Percentiles rank a stretch among this genome's conserved stretches.
phyloP scores from a whole-genome alignment of 1,140 invertebrate genomes.

The Drosophila leontia region DNA sequence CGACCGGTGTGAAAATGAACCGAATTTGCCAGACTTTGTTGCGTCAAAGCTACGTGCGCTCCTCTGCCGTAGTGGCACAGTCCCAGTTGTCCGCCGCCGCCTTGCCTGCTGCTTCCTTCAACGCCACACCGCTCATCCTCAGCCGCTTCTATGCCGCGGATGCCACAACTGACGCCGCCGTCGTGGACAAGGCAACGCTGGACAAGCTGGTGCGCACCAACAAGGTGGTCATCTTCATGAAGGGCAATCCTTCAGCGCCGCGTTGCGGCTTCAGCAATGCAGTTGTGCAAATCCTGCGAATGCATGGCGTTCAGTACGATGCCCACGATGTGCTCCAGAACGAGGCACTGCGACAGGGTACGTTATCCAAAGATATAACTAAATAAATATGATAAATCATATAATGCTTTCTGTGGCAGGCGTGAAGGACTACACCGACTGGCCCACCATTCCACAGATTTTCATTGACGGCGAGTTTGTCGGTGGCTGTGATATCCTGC shows the following conservation, averaged over 20 bases:
- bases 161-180: conserved; percentile 50
- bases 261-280: conserved; percentile 99
- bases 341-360: conserved; percentile 95
- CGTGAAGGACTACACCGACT: conserved; percentile 97
- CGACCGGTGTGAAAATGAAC: conserved; percentile 56
- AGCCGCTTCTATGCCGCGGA: conserved; percentile 30
- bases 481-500: conserved; percentile 97
- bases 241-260: conserved; percentile 96
- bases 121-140: background rate
- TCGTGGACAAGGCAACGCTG: conserved; percentile 85
- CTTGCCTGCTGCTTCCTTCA: background rate
- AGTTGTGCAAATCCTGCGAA: conserved; percentile 96
- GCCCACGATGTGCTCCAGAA: conserved; percentile 95
- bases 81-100: conserved; percentile 14
- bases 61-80: background rate
- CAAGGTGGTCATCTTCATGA: conserved; percentile 98
- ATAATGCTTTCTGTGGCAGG: conserved; percentile 87
- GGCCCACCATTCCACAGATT: conserved; percentile 99
- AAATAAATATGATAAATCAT: background rate
- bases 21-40: conserved; percentile 65
- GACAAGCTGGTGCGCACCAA: conserved; percentile 88
- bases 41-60: conserved; percentile 40
- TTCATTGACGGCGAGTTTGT: conserved; percentile 98
- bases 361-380: background rate
- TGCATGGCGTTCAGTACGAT: conserved; percentile 96